Evolutionary conservation across 2,113 vertebrate species (phyloP).

Genomic region (Aspidoscelis tigris): DNA sequence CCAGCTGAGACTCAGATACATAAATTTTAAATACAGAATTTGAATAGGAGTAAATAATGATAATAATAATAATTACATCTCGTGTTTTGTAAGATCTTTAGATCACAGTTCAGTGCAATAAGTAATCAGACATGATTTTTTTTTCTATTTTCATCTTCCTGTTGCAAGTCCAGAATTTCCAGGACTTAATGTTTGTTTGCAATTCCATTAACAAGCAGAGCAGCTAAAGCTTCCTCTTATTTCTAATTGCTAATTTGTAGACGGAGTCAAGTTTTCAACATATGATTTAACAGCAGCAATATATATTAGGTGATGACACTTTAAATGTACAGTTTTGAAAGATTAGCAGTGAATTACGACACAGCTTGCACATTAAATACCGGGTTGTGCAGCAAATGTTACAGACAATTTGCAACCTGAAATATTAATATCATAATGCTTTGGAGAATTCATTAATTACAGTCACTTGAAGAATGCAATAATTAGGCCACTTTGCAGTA

Average conservation of each 20-base stretch:
- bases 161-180: not conserved
- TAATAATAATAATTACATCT: not conserved
- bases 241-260: constrained; percentile 56
- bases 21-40: not conserved
- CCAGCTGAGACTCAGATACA: not conserved
- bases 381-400: constrained; percentile 64
- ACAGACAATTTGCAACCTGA: constrained; percentile 62
- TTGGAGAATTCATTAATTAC: constrained; percentile 70
- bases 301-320: constrained; percentile 53
- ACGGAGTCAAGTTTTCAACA: constrained; percentile 41
- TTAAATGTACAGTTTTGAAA: constrained; percentile 65
- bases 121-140: not conserved
- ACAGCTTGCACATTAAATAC: constrained; percentile 58
- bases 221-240: not conserved
- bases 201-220: not conserved
- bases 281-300: constrained; percentile 40
- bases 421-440: constrained; percentile 71
- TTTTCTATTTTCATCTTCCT: constrained; percentile 21
- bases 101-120: not conserved
- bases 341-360: constrained; percentile 65
- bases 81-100: not conserved
- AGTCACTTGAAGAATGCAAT: constrained; percentile 58
- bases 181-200: not conserved
- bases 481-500: constrained; percentile 65
- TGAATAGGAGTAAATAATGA: not conserved